Evolutionary conservation across 2,797 vertebrate species (phyloP).

Genomic region (Anabacerthia variegaticeps): DNA sequence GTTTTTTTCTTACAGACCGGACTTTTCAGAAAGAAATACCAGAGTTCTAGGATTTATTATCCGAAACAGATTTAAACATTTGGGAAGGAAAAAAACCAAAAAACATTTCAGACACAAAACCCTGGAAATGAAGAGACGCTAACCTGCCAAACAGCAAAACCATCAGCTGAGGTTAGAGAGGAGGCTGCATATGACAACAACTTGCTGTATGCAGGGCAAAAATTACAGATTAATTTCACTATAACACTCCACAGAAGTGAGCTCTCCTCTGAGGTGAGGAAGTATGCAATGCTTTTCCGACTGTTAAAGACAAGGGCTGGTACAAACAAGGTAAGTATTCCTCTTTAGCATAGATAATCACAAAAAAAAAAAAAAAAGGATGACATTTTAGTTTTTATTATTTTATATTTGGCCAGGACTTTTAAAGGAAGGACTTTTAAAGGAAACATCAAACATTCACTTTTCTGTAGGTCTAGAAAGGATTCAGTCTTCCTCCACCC

Average conservation of each 20-base stretch:
- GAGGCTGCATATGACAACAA: background rate
- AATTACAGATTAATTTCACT: conserved; percentile 35
- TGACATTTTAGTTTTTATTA: conserved; percentile 78
- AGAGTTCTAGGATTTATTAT: conserved; percentile 75
- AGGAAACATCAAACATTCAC: conserved; percentile 74
- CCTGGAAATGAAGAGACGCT: conserved; percentile 51
- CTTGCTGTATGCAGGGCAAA: conserved; percentile 7
- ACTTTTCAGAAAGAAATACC: conserved; percentile 61
- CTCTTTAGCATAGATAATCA: conserved; percentile 68
- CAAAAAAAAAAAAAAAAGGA: conserved; percentile 66
- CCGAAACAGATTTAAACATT: conserved; percentile 66
- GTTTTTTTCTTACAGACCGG: conserved; percentile 27
- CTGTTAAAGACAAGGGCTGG: conserved; percentile 42
- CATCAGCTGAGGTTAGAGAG: conserved; percentile 13
- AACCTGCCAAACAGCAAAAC: conserved; percentile 39
- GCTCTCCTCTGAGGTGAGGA: conserved; percentile 34
- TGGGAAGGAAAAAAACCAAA: background rate
- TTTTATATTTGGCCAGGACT: conserved; percentile 79
- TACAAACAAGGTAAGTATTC: conserved; percentile 27
- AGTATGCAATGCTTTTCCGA: conserved; percentile 41
- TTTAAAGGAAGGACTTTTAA: conserved; percentile 68
- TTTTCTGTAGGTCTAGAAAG: conserved; percentile 70
- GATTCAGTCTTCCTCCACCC: conserved; percentile 39
- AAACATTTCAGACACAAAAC: conserved; percentile 60
- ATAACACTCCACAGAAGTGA: conserved; percentile 44